Evolutionary conservation across 2,113 vertebrate species (phyloP).

Genomic region (Plotosus lineatus): DNA sequence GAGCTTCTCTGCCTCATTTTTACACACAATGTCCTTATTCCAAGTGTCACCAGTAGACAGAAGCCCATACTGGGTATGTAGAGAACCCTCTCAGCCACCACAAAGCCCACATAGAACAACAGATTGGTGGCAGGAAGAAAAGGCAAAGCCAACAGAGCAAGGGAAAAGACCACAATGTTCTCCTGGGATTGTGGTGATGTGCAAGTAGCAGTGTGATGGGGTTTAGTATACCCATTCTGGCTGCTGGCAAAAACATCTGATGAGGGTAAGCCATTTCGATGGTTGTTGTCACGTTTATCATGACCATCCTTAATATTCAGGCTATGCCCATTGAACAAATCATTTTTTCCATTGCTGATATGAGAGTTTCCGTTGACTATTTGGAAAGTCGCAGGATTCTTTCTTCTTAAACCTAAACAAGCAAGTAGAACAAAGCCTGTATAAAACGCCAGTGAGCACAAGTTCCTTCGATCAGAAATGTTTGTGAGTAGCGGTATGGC

Average conservation of each 20-base stretch:
- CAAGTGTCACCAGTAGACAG: slow-evolving; percentile 91
- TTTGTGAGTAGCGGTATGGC: slow-evolving; percentile 88
- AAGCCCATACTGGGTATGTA: slow-evolving; percentile 99
- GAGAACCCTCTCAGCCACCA: slow-evolving; percentile 95
- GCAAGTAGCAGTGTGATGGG: slow-evolving; percentile 62
- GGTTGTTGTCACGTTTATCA: not conserved
- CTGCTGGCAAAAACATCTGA: slow-evolving; percentile 68
- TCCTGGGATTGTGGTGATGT: slow-evolving; percentile 83
- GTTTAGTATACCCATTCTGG: slow-evolving; percentile 38
- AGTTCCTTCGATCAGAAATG: slow-evolving; percentile 85
- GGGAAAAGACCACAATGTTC: slow-evolving; percentile 86
- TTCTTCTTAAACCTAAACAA: slow-evolving; percentile 76
- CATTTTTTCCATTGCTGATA: slow-evolving; percentile 84
- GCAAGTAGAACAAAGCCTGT: slow-evolving; percentile 79
- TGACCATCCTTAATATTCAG: slow-evolving; percentile 60
- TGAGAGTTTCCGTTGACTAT: slow-evolving; percentile 81
- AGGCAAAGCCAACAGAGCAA: slow-evolving; percentile 89
- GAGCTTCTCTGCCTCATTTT: slow-evolving; percentile 78
- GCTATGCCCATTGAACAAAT: slow-evolving; percentile 86
- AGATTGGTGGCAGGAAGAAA: slow-evolving; percentile 96
- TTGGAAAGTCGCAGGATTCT: slow-evolving; percentile 59
- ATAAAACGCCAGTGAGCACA: slow-evolving; percentile 86
- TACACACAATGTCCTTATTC: slow-evolving; percentile 83
- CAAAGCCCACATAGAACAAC: slow-evolving; percentile 99
- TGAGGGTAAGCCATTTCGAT: slow-evolving; percentile 18